phyloP scores from a whole-genome alignment of 2,888 invertebrate species.

The Eupithecia subumbrata region DNA sequence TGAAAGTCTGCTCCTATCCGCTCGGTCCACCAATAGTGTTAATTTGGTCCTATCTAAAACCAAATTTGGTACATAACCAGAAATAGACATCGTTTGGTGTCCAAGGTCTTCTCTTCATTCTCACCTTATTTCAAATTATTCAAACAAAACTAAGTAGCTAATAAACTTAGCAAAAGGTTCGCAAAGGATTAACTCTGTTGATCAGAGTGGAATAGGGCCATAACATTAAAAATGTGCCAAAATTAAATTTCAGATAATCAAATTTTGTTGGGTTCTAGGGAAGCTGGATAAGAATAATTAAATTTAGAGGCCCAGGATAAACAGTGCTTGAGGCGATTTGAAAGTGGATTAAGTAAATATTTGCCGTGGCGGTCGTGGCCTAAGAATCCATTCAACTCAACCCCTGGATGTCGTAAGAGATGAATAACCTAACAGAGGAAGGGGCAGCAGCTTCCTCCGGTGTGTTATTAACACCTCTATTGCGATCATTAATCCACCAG shows the following conservation, averaged over 20 bases:
- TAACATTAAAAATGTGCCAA: neutral
- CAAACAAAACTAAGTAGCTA: neutral
- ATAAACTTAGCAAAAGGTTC: neutral
- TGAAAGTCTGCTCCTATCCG: neutral
- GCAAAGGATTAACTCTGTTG: too few species aligned
- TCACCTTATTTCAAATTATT: neutral
- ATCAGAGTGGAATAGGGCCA: neutral
- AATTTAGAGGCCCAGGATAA: neutral
- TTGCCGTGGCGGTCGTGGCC: neutral
- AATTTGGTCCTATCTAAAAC: neutral
- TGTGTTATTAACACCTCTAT: too few species aligned
- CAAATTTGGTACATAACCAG: neutral
- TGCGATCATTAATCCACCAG: too few species aligned
- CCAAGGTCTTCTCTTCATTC: neutral
- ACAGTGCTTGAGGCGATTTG: neutral
- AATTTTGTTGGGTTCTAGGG: neutral
- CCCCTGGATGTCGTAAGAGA: neutral
- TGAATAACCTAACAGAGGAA: neutral
- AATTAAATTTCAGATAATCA: neutral
- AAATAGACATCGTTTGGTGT: neutral
- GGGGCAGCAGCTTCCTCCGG: too few species aligned
- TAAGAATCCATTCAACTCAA: neutral
- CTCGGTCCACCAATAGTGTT: neutral
- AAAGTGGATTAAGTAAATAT: neutral
- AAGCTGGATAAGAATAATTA: neutral